phyloP scores from a whole-genome alignment of 2,888 invertebrate genomes.

The Disparrhopalites patrizii region DNA sequence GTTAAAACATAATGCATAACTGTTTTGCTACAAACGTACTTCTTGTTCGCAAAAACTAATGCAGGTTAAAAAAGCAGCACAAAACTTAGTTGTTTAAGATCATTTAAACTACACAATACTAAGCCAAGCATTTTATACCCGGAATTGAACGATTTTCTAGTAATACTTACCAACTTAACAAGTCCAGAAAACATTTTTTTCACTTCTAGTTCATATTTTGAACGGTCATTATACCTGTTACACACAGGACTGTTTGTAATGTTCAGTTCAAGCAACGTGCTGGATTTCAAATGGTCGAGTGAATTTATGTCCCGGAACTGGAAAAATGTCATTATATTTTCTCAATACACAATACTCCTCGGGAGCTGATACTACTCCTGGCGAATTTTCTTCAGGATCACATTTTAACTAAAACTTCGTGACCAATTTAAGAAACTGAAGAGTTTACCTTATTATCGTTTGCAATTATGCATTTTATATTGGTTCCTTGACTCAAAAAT shows the following conservation, averaged over 20 bases:
- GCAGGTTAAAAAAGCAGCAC: constrained; percentile 23
- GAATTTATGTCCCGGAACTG: constrained; percentile 16
- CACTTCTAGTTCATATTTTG: constrained; percentile 68
- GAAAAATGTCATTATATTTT: constrained; percentile 5
- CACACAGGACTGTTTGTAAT: constrained; percentile 16
- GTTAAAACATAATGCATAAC: neutral
- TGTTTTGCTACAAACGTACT: no score
- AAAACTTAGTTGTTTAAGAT: no score
- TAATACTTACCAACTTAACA: constrained; percentile 70
- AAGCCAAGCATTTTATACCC: no score
- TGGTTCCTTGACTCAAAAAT: constrained; percentile 19
- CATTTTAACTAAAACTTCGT: constrained; percentile 1
- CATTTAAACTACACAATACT: no score
- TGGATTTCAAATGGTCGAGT: constrained; percentile 16
- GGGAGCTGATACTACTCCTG: neutral
- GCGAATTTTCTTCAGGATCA: neutral
- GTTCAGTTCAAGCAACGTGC: constrained; percentile 9
- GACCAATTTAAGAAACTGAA: constrained; percentile 2
- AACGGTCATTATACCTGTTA: constrained; percentile 13
- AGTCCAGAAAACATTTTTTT: constrained; percentile 84
- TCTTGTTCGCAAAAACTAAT: neutral
- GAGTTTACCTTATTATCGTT: constrained; percentile 24
- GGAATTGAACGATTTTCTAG: no score
- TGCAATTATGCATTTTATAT: constrained; percentile 11
- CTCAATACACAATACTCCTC: neutral